Conservation (phyloP, 2,797 vertebrate species). For the Anniella stebbinsi region DNA sequence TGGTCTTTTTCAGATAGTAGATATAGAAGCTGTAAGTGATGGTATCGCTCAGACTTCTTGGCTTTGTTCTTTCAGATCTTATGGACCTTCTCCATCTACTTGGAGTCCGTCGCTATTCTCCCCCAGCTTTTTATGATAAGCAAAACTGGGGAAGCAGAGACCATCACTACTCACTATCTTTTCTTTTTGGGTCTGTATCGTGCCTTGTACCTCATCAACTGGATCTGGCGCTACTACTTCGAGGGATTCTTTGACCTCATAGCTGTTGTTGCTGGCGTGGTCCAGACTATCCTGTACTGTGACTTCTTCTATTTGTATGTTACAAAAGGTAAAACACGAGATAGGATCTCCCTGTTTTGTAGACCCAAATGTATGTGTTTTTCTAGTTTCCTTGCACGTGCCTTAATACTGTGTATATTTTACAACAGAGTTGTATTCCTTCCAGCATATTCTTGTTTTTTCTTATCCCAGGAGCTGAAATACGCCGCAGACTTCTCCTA, state of each 20-base stretch:
- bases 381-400: neutral
- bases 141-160: conserved; percentile 97
- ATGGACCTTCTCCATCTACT: conserved; percentile 98
- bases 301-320: conserved; percentile 99
- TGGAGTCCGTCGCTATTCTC: conserved; percentile 96
- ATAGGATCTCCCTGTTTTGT: neutral
- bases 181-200: conserved; percentile 97
- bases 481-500: too few relatives aligned
- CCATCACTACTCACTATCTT: conserved; percentile 98
- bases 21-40: neutral
- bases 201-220: conserved; percentile 96
- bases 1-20: neutral
- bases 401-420: neutral
- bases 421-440: neutral
- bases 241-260: conserved; percentile 99
- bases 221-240: conserved; percentile 98
- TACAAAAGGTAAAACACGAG: conserved; percentile 90
- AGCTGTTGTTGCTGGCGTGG: conserved; percentile 95
- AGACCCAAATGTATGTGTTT: neutral
- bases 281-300: conserved; percentile 98
- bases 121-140: conserved; percentile 99
- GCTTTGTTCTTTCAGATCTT: conserved; percentile 84
- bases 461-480: neutral
- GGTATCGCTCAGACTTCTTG: neutral
- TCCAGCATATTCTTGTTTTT: neutral